phyloP scores from a whole-genome alignment of 2,888 invertebrate genomes.

The Eupsilia transversa region DNA sequence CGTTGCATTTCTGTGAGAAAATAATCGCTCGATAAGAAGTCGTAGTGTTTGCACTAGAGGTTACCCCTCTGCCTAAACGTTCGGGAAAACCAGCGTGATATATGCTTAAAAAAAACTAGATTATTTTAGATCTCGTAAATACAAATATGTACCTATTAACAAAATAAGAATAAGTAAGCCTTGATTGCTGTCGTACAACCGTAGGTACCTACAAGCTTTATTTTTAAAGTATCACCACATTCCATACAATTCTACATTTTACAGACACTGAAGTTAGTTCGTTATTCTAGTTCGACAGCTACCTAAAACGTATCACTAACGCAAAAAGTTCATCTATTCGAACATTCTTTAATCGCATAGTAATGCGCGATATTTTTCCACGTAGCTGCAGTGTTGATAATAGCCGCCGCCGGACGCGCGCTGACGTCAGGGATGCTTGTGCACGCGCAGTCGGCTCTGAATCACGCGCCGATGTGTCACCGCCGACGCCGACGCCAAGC shows the following conservation, averaged over 20 bases:
- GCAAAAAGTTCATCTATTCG: neutral
- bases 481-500: constrained; percentile 64
- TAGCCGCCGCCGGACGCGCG: constrained; percentile 84
- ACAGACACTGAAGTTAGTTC: neutral
- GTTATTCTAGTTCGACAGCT: neutral
- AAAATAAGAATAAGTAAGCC: neutral
- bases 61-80: neutral
- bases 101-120: neutral
- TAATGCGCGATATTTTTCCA: constrained; percentile 39
- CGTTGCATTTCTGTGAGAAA: neutral
- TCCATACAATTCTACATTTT: neutral
- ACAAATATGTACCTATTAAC: too few relatives aligned
- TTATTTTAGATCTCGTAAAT: neutral
- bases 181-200: neutral
- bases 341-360: neutral
- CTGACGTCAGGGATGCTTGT: constrained; percentile 87
- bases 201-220: neutral
- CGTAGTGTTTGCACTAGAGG: neutral
- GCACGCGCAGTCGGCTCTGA: constrained; percentile 82
- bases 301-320: too few relatives aligned
- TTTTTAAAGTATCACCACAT: neutral
- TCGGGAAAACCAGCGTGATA: neutral
- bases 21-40: neutral
- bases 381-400: constrained; percentile 66
- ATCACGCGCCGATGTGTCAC: constrained; percentile 88